These are phyloP conservation scores for Columba janthina DNA, from an alignment of 2,113 vertebrate species.

Conservation along the genomic window DNA sequence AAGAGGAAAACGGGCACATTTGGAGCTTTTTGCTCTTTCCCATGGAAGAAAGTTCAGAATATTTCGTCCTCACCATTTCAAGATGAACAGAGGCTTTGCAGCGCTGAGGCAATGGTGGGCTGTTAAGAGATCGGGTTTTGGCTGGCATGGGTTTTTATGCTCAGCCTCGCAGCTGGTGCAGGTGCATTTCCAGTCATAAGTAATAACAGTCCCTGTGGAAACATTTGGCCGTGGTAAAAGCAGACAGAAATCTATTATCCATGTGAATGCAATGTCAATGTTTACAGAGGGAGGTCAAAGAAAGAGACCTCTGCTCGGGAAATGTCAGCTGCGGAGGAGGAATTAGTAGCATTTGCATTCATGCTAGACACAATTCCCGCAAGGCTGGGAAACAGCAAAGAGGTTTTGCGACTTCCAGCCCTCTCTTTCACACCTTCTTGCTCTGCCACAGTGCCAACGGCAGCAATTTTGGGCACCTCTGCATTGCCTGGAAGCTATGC, in stretches of 20 bases:
- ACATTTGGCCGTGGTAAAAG: slow-evolving; percentile 41
- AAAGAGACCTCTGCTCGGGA: slow-evolving; percentile 75
- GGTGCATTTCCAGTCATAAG: slow-evolving; percentile 74
- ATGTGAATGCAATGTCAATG: slow-evolving; percentile 79
- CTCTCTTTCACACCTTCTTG: background rate
- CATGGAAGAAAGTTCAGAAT: slow-evolving; percentile 24
- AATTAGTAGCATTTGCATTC: slow-evolving; percentile 68
- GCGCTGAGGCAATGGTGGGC: slow-evolving; percentile 34
- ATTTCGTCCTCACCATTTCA: slow-evolving; percentile 25
- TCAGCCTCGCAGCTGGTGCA: slow-evolving; percentile 73
- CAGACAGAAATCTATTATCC: slow-evolving; percentile 81
- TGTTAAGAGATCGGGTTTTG: slow-evolving; percentile 67
- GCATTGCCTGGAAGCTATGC: background rate
- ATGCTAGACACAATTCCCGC: background rate
- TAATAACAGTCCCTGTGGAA: slow-evolving; percentile 72
- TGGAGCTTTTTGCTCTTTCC: background rate
- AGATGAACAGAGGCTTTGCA: background rate
- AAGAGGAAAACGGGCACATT: background rate
- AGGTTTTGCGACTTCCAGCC: background rate
- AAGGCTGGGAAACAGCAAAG: slow-evolving; percentile 56
- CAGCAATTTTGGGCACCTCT: background rate
- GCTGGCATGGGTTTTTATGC: slow-evolving; percentile 43
- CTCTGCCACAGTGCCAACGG: rapidly evolving
- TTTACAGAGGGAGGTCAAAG: slow-evolving; percentile 82
- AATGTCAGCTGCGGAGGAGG: slow-evolving; percentile 72